Evolutionary conservation across 2,888 invertebrate genomes (phyloP).

Genomic region (Ichneumoninae sp.): DNA sequence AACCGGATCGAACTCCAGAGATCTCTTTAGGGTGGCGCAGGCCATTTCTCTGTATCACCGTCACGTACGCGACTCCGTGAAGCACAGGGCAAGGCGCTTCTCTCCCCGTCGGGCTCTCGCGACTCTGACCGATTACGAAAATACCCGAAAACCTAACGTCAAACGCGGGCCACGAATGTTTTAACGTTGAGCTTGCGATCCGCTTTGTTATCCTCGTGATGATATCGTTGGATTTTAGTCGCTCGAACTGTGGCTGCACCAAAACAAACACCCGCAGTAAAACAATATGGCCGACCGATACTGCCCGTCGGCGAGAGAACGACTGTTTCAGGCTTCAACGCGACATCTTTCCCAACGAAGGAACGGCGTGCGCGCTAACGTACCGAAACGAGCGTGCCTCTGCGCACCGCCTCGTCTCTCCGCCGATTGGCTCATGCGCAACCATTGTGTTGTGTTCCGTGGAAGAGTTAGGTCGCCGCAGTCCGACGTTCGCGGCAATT

Average conservation of each 20-base stretch:
- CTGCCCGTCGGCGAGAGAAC: constrained; percentile 74
- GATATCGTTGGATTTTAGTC: constrained; percentile 70
- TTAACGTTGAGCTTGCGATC: constrained; percentile 31
- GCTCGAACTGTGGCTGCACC: constrained; percentile 69
- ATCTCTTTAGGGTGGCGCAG: constrained; percentile 98
- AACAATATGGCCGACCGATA: constrained; percentile 82
- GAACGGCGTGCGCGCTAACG: constrained; percentile 15
- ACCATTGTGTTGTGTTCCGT: neutral
- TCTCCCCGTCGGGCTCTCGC: constrained; percentile 9
- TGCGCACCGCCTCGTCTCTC: constrained; percentile 12
- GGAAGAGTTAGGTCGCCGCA: neutral
- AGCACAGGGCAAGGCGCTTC: constrained; percentile 59
- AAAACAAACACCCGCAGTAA: constrained; percentile 82
- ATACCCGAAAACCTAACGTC: constrained; percentile 24
- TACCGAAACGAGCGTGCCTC: neutral
- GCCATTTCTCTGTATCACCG: constrained; percentile 90
- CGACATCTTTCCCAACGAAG: constrained; percentile 73
- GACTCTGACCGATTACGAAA: neutral
- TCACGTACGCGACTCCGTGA: constrained; percentile 65
- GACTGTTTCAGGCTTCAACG: constrained; percentile 72
- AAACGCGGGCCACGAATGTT: neutral
- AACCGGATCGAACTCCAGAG: constrained; percentile 96
- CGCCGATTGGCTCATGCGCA: neutral
- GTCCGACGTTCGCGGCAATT: neutral
- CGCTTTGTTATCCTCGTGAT: constrained; percentile 47